These are phyloP conservation scores for Trididemnum clinides DNA, from an alignment of 23 tunicate species.

Conservation along the genomic window DNA sequence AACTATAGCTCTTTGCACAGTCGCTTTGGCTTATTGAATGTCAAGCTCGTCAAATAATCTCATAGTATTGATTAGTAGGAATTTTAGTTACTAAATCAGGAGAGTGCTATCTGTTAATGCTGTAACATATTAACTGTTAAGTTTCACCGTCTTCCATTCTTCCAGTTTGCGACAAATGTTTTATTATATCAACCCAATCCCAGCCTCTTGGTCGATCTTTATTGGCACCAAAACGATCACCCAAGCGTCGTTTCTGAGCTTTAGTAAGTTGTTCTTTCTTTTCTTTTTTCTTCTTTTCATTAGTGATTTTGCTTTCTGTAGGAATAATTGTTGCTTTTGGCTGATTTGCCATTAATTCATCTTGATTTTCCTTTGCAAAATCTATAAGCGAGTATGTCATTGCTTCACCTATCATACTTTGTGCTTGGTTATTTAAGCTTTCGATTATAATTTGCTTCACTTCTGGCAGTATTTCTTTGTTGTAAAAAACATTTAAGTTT, in stretches of 20 bases:
- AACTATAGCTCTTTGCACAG: too few species aligned
- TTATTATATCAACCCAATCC: slow-evolving; percentile 89
- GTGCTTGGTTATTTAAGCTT: slow-evolving; percentile 38
- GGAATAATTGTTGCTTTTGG: slow-evolving; percentile 10
- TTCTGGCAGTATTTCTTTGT: slow-evolving; percentile 54
- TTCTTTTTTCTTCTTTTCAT: slow-evolving; percentile 56
- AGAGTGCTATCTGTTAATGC: too few species aligned
- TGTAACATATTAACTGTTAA: neutral
- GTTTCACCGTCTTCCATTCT: neutral
- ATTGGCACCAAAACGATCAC: slow-evolving; percentile 53
- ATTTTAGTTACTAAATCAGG: too few species aligned
- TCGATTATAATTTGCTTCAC: slow-evolving; percentile 56
- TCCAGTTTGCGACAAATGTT: slow-evolving; percentile 81
- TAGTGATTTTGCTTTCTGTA: neutral
- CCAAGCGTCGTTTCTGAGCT: slow-evolving; percentile 83
- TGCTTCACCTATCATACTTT: slow-evolving; percentile 73
- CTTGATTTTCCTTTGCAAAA: slow-evolving; percentile 86
- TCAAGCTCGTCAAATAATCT: too few species aligned
- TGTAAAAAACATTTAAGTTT: slow-evolving; percentile 75
- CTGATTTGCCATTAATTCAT: slow-evolving; percentile 58
- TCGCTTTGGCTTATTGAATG: too few species aligned
- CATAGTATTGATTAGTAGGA: too few species aligned
- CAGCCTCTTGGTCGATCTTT: slow-evolving; percentile 86
- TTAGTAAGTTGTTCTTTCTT: slow-evolving; percentile 93
- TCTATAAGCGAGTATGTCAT: slow-evolving; percentile 75